phyloP scores from a whole-genome alignment of 1,140 invertebrate species.

The Saccostrea cuccullata region DNA sequence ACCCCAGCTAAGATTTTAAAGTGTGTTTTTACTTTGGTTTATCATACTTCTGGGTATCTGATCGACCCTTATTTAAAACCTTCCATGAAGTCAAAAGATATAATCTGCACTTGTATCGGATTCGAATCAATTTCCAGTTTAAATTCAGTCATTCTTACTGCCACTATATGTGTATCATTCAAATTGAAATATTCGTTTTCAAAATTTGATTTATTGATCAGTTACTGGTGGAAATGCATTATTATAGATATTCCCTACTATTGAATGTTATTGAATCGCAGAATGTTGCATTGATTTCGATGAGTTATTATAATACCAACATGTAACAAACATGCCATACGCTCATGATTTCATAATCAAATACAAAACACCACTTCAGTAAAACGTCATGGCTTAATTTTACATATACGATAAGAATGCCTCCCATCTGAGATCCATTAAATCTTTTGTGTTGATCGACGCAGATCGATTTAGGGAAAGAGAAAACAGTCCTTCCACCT shows the following conservation, averaged over 20 bases:
- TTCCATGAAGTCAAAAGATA: no score
- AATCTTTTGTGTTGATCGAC: constrained; percentile 10
- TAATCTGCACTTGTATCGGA: no score
- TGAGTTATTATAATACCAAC: neutral
- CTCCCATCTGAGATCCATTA: constrained; percentile 1
- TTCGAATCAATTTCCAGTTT: no score
- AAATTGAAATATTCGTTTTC: neutral
- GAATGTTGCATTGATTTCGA: neutral
- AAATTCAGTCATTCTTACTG: no score
- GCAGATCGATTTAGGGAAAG: neutral
- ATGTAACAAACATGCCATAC: neutral
- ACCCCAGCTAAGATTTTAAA: no score
- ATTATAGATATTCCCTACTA: neutral
- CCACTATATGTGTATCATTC: no score
- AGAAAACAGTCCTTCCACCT: neutral
- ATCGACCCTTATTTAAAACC: no score
- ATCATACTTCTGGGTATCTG: no score
- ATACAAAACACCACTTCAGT: neutral
- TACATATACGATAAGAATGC: neutral
- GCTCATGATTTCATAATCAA: neutral
- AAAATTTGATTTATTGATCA: neutral
- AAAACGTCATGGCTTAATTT: neutral
- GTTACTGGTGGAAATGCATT: neutral
- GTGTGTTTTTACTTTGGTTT: no score
- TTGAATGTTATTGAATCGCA: neutral